A percentile compares a stretch with the other conserved stretches of the same genome.
These are phyloP conservation scores for Opisthocomus hoazin DNA, from an alignment of 2,113 vertebrate genomes.

Conservation along the genomic window DNA sequence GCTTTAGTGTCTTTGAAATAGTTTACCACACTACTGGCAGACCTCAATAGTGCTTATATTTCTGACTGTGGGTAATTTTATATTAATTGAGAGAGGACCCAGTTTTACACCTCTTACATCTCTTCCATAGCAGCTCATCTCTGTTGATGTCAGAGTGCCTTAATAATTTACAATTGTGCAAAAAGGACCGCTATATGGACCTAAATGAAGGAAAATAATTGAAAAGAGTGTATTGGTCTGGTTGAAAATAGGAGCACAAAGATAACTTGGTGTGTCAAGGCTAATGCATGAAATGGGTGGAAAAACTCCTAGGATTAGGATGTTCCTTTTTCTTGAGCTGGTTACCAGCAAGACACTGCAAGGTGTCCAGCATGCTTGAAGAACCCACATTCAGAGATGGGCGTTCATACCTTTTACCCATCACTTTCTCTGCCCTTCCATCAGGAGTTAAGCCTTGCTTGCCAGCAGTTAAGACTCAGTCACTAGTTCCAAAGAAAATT, in stretches of 20 bases:
- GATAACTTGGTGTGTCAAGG: neutral
- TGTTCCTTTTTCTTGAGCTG: neutral
- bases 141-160: neutral
- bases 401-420: neutral
- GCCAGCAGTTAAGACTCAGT: constrained; percentile 57
- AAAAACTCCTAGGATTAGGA: neutral
- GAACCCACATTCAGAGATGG: neutral
- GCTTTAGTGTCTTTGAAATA: neutral
- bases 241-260: neutral
- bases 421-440: neutral
- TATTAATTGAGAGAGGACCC: neutral
- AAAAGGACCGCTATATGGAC: neutral
- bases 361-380: neutral
- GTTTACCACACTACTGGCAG: neutral
- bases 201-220: neutral
- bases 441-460: constrained; percentile 50
- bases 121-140: neutral
- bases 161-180: neutral
- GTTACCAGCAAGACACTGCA: neutral
- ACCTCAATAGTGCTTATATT: fast-evolving
- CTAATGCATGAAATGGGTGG: neutral
- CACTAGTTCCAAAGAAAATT: constrained; percentile 65
- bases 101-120: neutral
- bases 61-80: neutral
- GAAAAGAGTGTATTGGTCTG: neutral